These are phyloP conservation scores for Frankliniella fusca DNA, from an alignment of 2,888 invertebrate species.

Conservation along the genomic window DNA sequence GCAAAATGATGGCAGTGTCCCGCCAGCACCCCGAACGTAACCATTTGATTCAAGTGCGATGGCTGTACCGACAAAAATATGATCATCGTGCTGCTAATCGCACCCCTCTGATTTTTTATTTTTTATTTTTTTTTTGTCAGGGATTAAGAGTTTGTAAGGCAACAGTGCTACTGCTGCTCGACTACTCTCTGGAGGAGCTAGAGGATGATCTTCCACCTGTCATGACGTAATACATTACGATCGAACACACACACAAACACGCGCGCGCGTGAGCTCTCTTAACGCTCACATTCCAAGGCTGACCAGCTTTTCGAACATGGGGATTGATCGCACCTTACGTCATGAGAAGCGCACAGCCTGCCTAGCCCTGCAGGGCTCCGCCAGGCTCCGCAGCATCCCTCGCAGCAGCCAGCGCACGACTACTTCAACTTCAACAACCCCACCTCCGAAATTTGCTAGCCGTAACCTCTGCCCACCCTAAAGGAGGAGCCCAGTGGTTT, in stretches of 20 bases:
- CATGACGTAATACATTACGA: not conserved
- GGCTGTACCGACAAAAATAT: not conserved
- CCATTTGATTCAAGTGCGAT: not conserved
- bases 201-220: not conserved
- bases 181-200: not conserved
- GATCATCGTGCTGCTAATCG: not conserved
- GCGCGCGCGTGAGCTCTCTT: not conserved
- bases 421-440: not conserved
- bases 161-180: not conserved
- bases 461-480: not conserved
- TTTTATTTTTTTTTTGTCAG: not conserved
- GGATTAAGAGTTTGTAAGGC: not conserved
- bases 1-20: too few relatives aligned
- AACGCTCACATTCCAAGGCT: not conserved
- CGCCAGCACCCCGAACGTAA: too few relatives aligned
- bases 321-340: not conserved
- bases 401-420: not conserved
- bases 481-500: not conserved
- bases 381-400: too few relatives aligned
- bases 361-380: not conserved
- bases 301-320: constrained; percentile 15
- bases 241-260: not conserved
- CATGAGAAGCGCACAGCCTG: not conserved
- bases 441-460: not conserved
- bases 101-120: not conserved